These are phyloP conservation scores for Parazoanthus atlanticus DNA, from an alignment of 92 coral and sea anemone species.

Conservation along the genomic window DNA sequence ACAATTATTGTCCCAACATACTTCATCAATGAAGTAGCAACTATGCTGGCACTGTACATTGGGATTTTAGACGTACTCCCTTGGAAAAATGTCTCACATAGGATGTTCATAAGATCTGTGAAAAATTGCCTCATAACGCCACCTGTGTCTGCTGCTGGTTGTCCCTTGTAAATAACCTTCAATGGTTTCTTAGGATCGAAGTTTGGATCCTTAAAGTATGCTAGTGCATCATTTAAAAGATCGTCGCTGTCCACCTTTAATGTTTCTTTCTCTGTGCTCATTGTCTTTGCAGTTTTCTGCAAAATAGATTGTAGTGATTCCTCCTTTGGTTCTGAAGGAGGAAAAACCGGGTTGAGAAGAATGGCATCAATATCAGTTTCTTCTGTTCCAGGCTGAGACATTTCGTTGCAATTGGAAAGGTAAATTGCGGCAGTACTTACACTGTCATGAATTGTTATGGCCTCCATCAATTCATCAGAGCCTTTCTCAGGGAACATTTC, in stretches of 20 bases:
- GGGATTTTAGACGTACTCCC: slow-evolving; percentile 18
- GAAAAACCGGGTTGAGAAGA: slow-evolving; percentile 4
- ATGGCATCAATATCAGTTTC: slow-evolving; percentile 7
- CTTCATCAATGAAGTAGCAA: slow-evolving; percentile 22
- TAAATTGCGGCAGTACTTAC: slow-evolving; percentile 18
- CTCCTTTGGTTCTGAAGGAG: neutral
- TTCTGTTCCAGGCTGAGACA: neutral
- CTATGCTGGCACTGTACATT: slow-evolving; percentile 19
- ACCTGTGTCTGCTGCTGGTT: slow-evolving; percentile 26
- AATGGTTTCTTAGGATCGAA: slow-evolving; percentile 3
- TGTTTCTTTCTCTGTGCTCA: slow-evolving; percentile 30
- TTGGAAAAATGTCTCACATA: slow-evolving; percentile 35
- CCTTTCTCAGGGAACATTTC: slow-evolving; percentile 58
- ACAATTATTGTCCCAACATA: slow-evolving; percentile 24
- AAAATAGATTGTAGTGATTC: slow-evolving; percentile 9
- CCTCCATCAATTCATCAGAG: slow-evolving; percentile 39
- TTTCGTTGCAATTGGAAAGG: neutral
- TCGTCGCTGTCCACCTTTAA: slow-evolving; percentile 7
- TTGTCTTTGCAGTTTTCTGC: slow-evolving; percentile 22
- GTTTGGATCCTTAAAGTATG: slow-evolving; percentile 24
- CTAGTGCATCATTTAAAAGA: slow-evolving; percentile 26
- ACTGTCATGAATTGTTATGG: slow-evolving; percentile 42
- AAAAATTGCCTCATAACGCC: slow-evolving; percentile 11
- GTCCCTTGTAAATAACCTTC: slow-evolving; percentile 25
- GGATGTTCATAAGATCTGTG: slow-evolving; percentile 3